A percentile compares a stretch with the other conserved stretches of the same genome.
Conservation (phyloP, 2,888 invertebrate species). For the Leistus spinibarbis region DNA sequence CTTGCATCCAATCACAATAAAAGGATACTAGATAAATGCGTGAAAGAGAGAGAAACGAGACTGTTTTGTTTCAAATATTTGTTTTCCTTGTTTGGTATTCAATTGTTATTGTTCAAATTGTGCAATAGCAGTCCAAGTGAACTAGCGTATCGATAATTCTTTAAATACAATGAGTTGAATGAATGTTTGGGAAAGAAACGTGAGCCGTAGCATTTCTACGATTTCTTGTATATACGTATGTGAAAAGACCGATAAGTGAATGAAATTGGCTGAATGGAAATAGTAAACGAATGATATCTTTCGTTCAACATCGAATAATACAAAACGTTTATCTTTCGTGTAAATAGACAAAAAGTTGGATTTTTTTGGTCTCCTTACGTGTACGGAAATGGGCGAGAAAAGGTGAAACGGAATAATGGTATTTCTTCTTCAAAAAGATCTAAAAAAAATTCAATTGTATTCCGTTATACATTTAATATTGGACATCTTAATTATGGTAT, state of each 20-base stretch:
- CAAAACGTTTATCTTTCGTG: background rate
- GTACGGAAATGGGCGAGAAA: background rate
- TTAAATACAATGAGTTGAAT: background rate
- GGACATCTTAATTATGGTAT: too few species aligned
- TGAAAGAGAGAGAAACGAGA: too few species aligned
- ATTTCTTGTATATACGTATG: background rate
- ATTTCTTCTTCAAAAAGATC: background rate
- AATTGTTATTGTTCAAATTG: too few species aligned
- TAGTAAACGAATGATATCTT: background rate
- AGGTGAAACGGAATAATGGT: background rate
- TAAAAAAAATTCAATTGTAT: background rate
- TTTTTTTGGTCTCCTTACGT: background rate
- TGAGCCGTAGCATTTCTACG: conserved; percentile 10
- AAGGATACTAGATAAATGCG: too few species aligned
- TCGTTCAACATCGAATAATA: background rate
- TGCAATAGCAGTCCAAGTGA: too few species aligned
- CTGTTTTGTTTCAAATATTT: too few species aligned
- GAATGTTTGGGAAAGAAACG: background rate
- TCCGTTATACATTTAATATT: background rate
- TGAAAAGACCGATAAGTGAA: conserved; percentile 7
- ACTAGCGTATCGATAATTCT: too few species aligned
- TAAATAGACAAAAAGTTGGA: background rate
- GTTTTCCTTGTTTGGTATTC: too few species aligned
- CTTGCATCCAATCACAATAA: too few species aligned
- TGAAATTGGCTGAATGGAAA: conserved; percentile 5